Evolutionary conservation across 1,140 invertebrate genomes (phyloP).

Genomic region (Drosophila biarmipes): DNA sequence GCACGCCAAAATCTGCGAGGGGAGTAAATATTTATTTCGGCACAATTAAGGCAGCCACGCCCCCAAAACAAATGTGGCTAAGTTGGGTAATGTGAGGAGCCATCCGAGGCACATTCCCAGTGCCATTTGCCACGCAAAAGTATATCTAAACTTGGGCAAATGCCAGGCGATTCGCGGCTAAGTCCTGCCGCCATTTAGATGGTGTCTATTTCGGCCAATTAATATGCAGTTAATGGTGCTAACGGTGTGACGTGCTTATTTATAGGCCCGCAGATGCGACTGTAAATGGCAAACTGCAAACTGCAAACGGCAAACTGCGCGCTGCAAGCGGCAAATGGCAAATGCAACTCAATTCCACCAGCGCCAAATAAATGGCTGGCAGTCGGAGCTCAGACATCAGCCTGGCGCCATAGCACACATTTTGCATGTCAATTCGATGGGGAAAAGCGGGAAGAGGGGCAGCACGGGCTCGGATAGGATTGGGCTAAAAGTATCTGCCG

Average conservation of each 20-base stretch:
- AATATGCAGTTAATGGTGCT: slow-evolving; percentile 82
- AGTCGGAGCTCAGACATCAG: slow-evolving; percentile 50
- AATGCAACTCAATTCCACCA: slow-evolving; percentile 63
- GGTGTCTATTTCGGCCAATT: slow-evolving; percentile 81
- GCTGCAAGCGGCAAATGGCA: slow-evolving; percentile 22
- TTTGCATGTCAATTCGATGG: slow-evolving; percentile 72
- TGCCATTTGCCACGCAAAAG: background rate
- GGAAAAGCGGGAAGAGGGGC: background rate
- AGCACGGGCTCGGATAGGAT: background rate
- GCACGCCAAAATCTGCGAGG: slow-evolving; percentile 17
- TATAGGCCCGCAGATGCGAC: slow-evolving; percentile 71
- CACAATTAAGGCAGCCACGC: slow-evolving; percentile 10
- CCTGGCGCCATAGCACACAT: slow-evolving; percentile 50
- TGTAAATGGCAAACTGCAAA: slow-evolving; percentile 42
- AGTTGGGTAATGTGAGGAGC: slow-evolving; percentile 8
- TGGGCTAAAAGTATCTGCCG: slow-evolving; percentile 51
- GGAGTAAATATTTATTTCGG: slow-evolving; percentile 28
- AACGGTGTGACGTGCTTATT: slow-evolving; percentile 76
- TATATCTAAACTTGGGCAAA: slow-evolving; percentile 52
- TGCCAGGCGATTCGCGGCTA: slow-evolving; percentile 44
- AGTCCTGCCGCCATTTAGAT: slow-evolving; percentile 7
- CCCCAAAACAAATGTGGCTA: slow-evolving; percentile 2
- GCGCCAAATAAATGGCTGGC: slow-evolving; percentile 62
- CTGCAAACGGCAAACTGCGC: slow-evolving; percentile 8
- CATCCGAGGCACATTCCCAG: slow-evolving; percentile 9